Conservation (phyloP, 2,797 vertebrate species). For the Spondyliosoma cantharus region DNA sequence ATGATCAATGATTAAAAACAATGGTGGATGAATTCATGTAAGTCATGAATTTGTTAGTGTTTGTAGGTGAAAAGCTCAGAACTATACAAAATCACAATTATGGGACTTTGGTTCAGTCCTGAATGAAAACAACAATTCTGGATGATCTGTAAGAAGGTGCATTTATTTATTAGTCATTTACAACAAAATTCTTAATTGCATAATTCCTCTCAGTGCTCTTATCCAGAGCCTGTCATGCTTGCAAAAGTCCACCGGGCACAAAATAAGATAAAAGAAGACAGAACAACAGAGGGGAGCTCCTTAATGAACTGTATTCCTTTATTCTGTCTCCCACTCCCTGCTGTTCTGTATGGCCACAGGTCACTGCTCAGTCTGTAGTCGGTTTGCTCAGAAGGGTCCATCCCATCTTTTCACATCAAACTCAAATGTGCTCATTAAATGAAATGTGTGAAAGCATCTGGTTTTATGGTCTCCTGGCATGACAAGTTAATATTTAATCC, state of each 20-base stretch:
- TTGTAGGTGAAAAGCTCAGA: too few relatives aligned
- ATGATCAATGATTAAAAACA: not conserved
- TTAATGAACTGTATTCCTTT: slow-evolving; percentile 30
- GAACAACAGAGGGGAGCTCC: slow-evolving; percentile 20
- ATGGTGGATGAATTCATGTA: not conserved
- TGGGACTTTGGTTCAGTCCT: not conserved
- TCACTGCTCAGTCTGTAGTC: slow-evolving; percentile 49
- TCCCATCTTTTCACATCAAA: slow-evolving; percentile 65
- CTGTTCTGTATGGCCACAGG: slow-evolving; percentile 47
- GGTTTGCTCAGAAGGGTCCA: slow-evolving; percentile 28
- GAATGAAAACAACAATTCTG: not conserved
- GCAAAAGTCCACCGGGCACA: not conserved
- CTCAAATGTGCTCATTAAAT: slow-evolving; percentile 55
- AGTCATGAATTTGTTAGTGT: too few relatives aligned
- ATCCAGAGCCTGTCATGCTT: slow-evolving; percentile 23
- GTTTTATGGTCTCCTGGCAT: not conserved
- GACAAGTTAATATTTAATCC: not conserved
- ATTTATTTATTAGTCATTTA: not conserved
- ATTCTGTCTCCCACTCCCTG: slow-evolving; percentile 31
- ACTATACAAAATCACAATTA: not conserved
- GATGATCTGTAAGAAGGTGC: not conserved
- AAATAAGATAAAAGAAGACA: slow-evolving; percentile 13
- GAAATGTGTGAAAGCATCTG: slow-evolving; percentile 28
- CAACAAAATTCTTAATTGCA: slow-evolving; percentile 10
- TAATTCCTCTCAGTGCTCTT: not conserved